Evolutionary conservation across 2,888 invertebrate species (phyloP).

Genomic region (Brachylomia viminalis): DNA sequence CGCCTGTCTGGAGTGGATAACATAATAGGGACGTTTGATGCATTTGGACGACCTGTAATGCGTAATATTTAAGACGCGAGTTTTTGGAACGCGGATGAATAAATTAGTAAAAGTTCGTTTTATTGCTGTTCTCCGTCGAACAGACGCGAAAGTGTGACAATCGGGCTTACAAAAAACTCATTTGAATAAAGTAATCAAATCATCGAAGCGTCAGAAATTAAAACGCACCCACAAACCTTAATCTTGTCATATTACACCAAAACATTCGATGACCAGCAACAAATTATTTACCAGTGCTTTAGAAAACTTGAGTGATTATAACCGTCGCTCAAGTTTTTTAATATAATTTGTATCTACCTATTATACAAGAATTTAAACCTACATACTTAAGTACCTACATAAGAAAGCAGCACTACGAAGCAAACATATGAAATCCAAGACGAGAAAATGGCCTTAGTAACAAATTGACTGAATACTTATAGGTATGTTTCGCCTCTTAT

Average conservation of each 20-base stretch:
- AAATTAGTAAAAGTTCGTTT: constrained; percentile 76
- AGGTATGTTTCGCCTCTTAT: not conserved
- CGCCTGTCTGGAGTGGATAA: constrained; percentile 88
- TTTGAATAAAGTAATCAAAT: constrained; percentile 58
- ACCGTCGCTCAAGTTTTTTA: not conserved
- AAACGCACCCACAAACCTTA: constrained; percentile 27
- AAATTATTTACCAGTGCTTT: not conserved
- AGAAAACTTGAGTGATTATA: no score
- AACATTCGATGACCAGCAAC: constrained; percentile 1
- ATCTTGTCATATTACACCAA: not conserved
- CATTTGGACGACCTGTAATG: constrained; percentile 68
- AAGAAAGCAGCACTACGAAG: not conserved
- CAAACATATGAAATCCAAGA: not conserved
- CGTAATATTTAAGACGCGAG: constrained; percentile 69
- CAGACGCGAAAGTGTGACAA: constrained; percentile 59
- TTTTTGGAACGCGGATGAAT: constrained; percentile 74
- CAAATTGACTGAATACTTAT: not conserved
- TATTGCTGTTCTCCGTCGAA: constrained; percentile 70
- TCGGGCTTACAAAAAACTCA: constrained; percentile 56
- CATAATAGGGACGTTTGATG: constrained; percentile 77
- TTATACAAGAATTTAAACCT: not conserved
- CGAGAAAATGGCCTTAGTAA: not conserved
- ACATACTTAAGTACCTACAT: not conserved
- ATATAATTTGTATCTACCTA: not conserved
- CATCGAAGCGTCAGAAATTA: constrained; percentile 45